These are phyloP conservation scores for Diplolepis rosae DNA, from an alignment of 2,888 invertebrate genomes.

Conservation along the genomic window DNA sequence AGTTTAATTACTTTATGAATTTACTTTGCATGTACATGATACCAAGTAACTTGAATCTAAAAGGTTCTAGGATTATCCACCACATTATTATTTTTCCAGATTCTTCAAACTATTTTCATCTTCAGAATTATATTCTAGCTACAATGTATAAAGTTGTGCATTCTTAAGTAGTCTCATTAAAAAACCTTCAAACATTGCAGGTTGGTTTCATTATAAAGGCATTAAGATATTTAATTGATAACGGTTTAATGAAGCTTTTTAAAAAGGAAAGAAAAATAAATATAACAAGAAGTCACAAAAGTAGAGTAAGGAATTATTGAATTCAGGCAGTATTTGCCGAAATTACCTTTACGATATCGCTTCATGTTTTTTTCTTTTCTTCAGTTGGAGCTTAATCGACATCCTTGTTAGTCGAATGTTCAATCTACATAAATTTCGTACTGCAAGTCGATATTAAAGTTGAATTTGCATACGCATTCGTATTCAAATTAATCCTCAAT, in stretches of 20 bases:
- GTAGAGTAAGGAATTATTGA: neutral
- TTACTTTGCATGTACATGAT: no score
- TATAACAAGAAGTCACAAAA: neutral
- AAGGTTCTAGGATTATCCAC: no score
- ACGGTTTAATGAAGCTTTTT: neutral
- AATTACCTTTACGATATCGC: neutral
- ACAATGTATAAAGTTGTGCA: conserved; percentile 50
- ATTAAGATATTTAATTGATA: neutral
- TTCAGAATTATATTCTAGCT: no score
- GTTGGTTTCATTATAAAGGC: conserved; percentile 51
- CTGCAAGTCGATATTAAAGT: conserved; percentile 11
- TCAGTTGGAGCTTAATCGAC: neutral
- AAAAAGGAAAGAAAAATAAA: neutral
- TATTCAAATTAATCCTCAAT: conserved; percentile 25
- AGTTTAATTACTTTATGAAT: no score
- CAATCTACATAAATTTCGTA: conserved; percentile 26
- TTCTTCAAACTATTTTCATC: no score
- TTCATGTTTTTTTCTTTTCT: neutral
- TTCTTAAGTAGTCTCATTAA: conserved; percentile 61
- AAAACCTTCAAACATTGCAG: conserved; percentile 53
- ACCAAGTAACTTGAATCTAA: no score
- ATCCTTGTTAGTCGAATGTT: conserved; percentile 20
- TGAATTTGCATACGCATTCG: conserved; percentile 28
- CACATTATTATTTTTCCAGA: no score
- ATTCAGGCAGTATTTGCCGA: neutral